Percentiles rank a stretch among this genome's conserved stretches.
Evolutionary conservation across 2,888 invertebrate genomes (phyloP).

Genomic region (Eristalis pertinax): DNA sequence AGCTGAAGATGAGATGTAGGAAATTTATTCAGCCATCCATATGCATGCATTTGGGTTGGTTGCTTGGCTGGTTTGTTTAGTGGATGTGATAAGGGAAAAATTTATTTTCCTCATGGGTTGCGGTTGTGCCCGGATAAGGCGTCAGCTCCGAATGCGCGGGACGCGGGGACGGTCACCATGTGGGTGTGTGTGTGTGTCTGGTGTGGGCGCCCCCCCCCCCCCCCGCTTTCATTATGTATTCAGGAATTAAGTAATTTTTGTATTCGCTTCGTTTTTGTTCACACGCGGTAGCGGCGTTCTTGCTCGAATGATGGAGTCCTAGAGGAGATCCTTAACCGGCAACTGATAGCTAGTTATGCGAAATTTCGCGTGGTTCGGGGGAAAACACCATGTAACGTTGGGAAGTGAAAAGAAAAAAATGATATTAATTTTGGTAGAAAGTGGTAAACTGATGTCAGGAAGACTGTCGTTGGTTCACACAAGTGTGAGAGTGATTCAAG

Average conservation of each 20-base stretch:
- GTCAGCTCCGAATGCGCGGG: not conserved
- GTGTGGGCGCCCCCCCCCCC: not conserved
- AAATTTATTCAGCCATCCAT: constrained; percentile 71
- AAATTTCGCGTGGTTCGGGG: too few relatives aligned
- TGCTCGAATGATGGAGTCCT: not conserved
- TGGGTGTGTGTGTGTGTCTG: not conserved
- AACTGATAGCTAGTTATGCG: not conserved
- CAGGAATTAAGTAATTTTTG: constrained; percentile 58
- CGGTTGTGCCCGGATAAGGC: constrained; percentile 1
- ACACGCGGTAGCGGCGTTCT: not conserved
- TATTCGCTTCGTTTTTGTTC: not conserved
- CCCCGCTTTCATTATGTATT: constrained; percentile 60
- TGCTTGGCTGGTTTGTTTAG: constrained; percentile 69
- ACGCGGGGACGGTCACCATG: too few relatives aligned
- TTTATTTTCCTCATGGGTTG: constrained; percentile 61
- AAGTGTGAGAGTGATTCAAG: too few relatives aligned
- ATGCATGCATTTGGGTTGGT: constrained; percentile 70
- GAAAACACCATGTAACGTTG: too few relatives aligned
- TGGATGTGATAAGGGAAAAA: constrained; percentile 70
- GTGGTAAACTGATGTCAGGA: too few relatives aligned
- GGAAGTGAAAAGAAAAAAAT: too few relatives aligned
- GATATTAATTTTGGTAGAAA: too few relatives aligned
- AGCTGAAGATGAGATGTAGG: constrained; percentile 70
- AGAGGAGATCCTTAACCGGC: not conserved
- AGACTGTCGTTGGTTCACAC: too few relatives aligned